Base-by-base conservation (phyloP, 35 echinoderm and acorn worm species). In the Stichopus chloronotus region DNA sequence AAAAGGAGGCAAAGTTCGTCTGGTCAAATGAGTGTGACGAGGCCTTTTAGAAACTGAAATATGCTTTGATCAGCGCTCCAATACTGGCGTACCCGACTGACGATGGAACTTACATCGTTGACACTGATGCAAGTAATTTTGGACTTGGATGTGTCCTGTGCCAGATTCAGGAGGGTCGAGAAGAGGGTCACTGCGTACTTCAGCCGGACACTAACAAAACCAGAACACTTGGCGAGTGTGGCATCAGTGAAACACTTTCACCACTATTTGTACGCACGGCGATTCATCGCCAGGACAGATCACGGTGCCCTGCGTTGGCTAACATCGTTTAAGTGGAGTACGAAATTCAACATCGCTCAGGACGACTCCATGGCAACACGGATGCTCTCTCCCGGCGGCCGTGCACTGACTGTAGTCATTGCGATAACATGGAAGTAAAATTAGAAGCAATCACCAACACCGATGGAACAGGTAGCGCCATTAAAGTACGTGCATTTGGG, bases 171-270 rank as follows among this genome's bases (percentile, higher is more conserved):
- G 30, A 82, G 52, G 79, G 19, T 25, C 5, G 6, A 5, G 22
- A 23, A 52, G 6, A 22, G 14, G 79, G 79, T 82, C 8, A 1
- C 52, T 6, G 79, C 79, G 14, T 82, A 82, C 24, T 25, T 53
- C 22, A 43, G 79, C 52, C 22, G 52, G 22, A 6, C 79, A 10
- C n/a, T 82, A 11, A 25, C 25, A 30, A 82, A 82, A 17, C 10
- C 79, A 59, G 96, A 97, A 88, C 83, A 88, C 5, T 17, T 72
- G 68, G 9, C 68, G 14, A 72, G 16, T 19, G 95, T 96, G 12
- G 57, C 87, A 19, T 90, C 92, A 11, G 76, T 91, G 21, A 96
- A 96, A 43, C 95, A 96, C 25, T 96, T 93, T 88, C 86, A 93
- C 56, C 92, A 96, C 25, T 94, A 94, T 78, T 11, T 96, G 16